A percentile compares a stretch with the other conserved stretches of the same genome.
Conservation (phyloP, 2,797 vertebrate species). For the Okamejei kenojei region DNA sequence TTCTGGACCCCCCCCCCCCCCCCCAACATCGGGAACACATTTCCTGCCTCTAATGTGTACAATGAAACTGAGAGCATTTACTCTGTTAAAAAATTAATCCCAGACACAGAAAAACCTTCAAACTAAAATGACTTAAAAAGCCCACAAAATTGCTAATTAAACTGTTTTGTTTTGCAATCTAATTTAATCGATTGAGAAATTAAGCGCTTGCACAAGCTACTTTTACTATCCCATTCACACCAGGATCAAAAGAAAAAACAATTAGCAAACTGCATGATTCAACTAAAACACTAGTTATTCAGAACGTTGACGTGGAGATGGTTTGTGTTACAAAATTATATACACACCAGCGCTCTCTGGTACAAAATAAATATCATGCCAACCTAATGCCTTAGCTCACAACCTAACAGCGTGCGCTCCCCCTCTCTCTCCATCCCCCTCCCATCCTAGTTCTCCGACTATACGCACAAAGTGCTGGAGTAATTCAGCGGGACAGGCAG, state of each 20-base stretch:
- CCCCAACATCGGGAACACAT: too few relatives aligned
- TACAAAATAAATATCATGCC: neutral
- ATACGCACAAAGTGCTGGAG: too few relatives aligned
- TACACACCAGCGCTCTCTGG: neutral
- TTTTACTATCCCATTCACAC: neutral
- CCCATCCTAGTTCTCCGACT: too few relatives aligned
- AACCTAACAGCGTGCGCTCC: too few relatives aligned
- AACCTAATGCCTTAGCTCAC: neutral
- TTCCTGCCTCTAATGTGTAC: too few relatives aligned
- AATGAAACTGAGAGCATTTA: neutral
- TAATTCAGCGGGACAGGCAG: too few relatives aligned
- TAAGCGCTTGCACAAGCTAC: neutral
- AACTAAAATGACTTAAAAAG: neutral
- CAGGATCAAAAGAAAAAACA: conserved; percentile 9
- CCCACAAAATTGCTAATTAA: neutral
- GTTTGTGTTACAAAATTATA: neutral
- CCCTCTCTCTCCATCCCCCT: too few relatives aligned
- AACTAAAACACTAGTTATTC: neutral
- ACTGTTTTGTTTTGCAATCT: neutral
- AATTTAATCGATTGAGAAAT: neutral
- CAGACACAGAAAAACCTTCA: neutral
- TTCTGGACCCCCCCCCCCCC: too few relatives aligned
- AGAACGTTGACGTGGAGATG: neutral
- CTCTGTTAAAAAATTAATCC: neutral
- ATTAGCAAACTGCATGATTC: neutral